Conservation (phyloP, 2,113 vertebrate species). For the Harpagus bidentatus region DNA sequence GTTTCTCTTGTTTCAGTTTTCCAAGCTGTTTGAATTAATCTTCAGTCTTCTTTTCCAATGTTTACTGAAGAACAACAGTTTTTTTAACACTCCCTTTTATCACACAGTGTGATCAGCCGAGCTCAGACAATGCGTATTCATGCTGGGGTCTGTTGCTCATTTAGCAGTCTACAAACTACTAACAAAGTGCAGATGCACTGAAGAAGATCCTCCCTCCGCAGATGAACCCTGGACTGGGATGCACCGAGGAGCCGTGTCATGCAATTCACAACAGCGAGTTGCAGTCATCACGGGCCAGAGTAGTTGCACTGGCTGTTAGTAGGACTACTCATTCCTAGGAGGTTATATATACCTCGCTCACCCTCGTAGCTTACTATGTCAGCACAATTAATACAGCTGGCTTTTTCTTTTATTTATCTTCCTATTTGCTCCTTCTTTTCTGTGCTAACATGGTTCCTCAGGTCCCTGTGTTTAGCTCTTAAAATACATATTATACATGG, state of each 20-base stretch:
- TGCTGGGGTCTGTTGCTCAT: constrained; percentile 48
- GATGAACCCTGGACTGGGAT: neutral
- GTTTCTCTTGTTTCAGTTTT: constrained; percentile 45
- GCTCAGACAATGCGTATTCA: constrained; percentile 53
- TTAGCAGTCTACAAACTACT: constrained; percentile 55
- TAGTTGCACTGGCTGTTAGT: neutral
- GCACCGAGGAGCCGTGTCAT: rapidly evolving
- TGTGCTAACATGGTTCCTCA: neutral
- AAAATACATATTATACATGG: neutral
- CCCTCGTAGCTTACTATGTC: neutral
- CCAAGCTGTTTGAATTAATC: constrained; percentile 62
- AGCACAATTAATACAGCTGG: neutral
- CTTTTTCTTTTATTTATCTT: neutral
- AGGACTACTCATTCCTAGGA: neutral
- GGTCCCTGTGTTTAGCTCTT: neutral
- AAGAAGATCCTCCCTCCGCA: neutral
- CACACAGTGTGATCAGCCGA: constrained; percentile 42
- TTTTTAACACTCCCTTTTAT: constrained; percentile 60
- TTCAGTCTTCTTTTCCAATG: constrained; percentile 59
- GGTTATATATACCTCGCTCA: neutral
- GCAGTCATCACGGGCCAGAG: rapidly evolving
- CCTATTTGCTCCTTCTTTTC: neutral
- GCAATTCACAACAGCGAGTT: rapidly evolving
- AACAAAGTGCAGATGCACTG: constrained; percentile 22
- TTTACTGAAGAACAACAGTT: constrained; percentile 60